phyloP scores from a whole-genome alignment of 2,113 vertebrate species.

The Naja naja region DNA sequence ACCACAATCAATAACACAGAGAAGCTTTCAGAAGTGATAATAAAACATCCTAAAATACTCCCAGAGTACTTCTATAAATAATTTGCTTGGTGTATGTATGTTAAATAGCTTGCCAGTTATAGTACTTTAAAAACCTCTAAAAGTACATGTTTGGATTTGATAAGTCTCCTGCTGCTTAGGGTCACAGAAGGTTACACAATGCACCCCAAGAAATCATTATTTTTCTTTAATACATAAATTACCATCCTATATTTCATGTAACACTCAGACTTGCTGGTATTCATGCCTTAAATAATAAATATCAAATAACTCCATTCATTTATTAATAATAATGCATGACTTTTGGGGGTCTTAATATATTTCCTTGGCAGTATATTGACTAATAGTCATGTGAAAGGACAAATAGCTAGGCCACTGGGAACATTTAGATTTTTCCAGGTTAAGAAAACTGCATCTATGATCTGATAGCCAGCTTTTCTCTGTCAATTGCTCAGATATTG shows the following conservation, averaged over 20 bases:
- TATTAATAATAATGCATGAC: slow-evolving; percentile 79
- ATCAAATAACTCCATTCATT: slow-evolving; percentile 79
- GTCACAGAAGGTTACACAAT: slow-evolving; percentile 67
- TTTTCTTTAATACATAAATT: slow-evolving; percentile 85
- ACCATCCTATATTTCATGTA: slow-evolving; percentile 79
- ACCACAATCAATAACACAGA: slow-evolving; percentile 76
- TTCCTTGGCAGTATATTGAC: slow-evolving; percentile 59
- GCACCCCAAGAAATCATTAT: slow-evolving; percentile 75
- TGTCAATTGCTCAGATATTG: neutral
- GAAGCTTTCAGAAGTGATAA: slow-evolving; percentile 77
- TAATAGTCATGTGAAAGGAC: slow-evolving; percentile 67
- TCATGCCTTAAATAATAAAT: slow-evolving; percentile 81
- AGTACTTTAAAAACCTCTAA: slow-evolving; percentile 72
- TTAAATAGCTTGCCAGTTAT: slow-evolving; percentile 82
- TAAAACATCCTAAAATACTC: slow-evolving; percentile 82
- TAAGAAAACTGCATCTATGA: slow-evolving; percentile 60
- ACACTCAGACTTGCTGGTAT: slow-evolving; percentile 72
- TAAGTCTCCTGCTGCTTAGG: slow-evolving; percentile 71
- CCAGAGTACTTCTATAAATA: slow-evolving; percentile 82
- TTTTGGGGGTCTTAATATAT: slow-evolving; percentile 57
- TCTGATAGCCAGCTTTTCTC: slow-evolving; percentile 59
- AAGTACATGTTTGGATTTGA: slow-evolving; percentile 78
- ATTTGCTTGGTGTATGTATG: slow-evolving; percentile 80
- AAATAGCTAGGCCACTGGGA: slow-evolving; percentile 71
- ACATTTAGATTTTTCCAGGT: slow-evolving; percentile 71